Evolutionary conservation across 1,140 invertebrate species (phyloP).

Genomic region (fruit fly (Drosophila melanogaster)): DNA sequence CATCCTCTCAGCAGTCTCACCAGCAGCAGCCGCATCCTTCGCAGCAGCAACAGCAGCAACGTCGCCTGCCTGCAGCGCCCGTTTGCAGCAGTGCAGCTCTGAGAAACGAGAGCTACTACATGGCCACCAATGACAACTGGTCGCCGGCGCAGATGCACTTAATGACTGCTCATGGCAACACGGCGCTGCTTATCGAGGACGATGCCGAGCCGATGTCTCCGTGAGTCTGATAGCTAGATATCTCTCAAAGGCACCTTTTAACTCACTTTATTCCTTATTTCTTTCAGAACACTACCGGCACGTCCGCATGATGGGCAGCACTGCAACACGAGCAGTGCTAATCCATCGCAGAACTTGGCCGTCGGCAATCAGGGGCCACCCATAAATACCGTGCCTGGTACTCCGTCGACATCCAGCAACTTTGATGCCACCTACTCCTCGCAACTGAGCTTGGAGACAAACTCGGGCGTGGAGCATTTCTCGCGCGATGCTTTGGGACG

Average conservation of each 20-base stretch:
- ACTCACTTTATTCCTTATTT: not conserved
- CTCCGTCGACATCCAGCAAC: slow-evolving; percentile 36
- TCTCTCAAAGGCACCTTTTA: not conserved
- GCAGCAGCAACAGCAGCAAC: slow-evolving; percentile 42
- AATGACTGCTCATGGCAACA: slow-evolving; percentile 70
- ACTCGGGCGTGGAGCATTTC: slow-evolving; percentile 88
- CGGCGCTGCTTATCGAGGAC: slow-evolving; percentile 89
- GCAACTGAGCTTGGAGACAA: slow-evolving; percentile 91
- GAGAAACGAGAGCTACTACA: slow-evolving; percentile 94
- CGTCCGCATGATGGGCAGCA: slow-evolving; percentile 73
- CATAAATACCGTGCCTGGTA: slow-evolving; percentile 32
- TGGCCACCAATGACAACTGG: slow-evolving; percentile 87
- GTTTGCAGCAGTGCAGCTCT: slow-evolving; percentile 81
- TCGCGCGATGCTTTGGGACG: slow-evolving; percentile 96
- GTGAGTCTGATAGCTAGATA: slow-evolving; percentile 52
- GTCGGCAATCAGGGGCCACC: slow-evolving; percentile 17
- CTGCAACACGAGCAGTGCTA: slow-evolving; percentile 71
- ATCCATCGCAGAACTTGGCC: slow-evolving; percentile 40
- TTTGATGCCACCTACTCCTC: slow-evolving; percentile 90
- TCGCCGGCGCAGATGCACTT: slow-evolving; percentile 74
- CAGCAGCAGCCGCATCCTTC: slow-evolving; percentile 50
- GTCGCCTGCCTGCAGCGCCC: slow-evolving; percentile 46
- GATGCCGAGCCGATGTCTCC: slow-evolving; percentile 85
- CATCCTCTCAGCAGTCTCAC: slow-evolving; percentile 24
- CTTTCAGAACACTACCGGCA: slow-evolving; percentile 67